phyloP scores from a whole-genome alignment of 2,113 vertebrate genomes.

The Carassius auratus region DNA sequence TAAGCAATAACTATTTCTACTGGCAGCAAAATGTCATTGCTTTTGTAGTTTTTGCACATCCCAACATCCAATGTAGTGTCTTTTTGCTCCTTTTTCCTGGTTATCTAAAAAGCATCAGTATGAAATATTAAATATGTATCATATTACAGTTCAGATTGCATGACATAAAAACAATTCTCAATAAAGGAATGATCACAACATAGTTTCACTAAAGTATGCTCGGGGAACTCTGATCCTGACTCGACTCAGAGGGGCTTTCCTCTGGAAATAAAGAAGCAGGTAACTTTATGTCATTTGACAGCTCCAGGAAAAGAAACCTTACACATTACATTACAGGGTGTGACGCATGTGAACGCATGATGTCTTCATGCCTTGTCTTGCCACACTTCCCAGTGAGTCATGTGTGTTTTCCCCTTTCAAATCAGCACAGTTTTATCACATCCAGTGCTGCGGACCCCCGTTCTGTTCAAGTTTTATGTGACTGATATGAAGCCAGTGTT shows the following conservation, averaged over 20 bases:
- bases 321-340: conserved; percentile 23
- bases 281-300: conserved; percentile 1
- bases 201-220: too few species aligned
- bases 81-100: too few species aligned
- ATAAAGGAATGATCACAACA: too few species aligned
- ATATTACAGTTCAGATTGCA: not conserved
- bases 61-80: too few species aligned
- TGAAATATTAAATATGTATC: not conserved
- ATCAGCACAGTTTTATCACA: not conserved
- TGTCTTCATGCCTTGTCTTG: conserved; percentile 11
- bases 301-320: conserved; percentile 41
- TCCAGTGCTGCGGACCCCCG: not conserved
- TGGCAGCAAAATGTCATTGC: too few species aligned
- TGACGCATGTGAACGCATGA: conserved; percentile 29
- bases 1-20: too few species aligned
- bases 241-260: not conserved
- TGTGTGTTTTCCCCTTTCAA: conserved; percentile 16
- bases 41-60: too few species aligned
- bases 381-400: not conserved
- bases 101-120: too few species aligned
- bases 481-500: not conserved
- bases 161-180: too few species aligned
- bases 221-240: not conserved
- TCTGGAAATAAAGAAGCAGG: conserved; percentile 10
- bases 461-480: not conserved